Evolutionary conservation across 2,797 vertebrate species (phyloP).

Genomic region (Paedocypris micromegethes): DNA sequence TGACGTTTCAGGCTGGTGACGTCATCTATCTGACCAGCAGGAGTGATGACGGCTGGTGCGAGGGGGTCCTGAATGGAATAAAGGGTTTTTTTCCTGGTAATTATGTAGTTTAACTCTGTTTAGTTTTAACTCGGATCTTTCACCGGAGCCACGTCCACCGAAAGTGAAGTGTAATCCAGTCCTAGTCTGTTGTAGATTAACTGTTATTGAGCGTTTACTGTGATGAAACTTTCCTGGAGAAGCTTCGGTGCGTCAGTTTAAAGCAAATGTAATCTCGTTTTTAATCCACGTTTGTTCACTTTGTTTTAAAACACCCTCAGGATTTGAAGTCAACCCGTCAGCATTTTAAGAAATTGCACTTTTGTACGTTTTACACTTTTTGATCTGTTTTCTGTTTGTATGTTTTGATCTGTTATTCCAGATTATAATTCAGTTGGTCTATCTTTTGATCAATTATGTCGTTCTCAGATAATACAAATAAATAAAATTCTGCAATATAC

Average conservation of each 20-base stretch:
- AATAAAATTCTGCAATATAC: neutral
- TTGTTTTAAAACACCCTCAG: constrained; percentile 15
- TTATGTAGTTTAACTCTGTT: constrained; percentile 51
- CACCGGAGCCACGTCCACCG: too few relatives aligned
- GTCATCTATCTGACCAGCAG: constrained; percentile 61
- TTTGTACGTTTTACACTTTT: constrained; percentile 7
- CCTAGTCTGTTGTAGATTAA: too few relatives aligned
- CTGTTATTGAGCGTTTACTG: neutral
- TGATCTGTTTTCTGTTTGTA: neutral
- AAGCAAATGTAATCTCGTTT: neutral
- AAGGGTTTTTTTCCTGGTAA: constrained; percentile 67
- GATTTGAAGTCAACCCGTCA: constrained; percentile 6
- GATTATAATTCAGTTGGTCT: too few relatives aligned
- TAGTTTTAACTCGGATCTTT: too few relatives aligned
- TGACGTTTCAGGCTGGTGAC: constrained; percentile 59
- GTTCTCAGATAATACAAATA: neutral
- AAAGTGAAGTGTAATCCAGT: too few relatives aligned
- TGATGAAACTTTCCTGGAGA: neutral
- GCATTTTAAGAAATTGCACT: constrained; percentile 1
- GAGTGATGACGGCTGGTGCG: constrained; percentile 65
- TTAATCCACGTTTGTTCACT: neutral
- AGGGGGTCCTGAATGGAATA: constrained; percentile 55
- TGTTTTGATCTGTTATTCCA: too few relatives aligned
- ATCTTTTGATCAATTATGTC: neutral
- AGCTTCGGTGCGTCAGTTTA: neutral